Percentiles rank a stretch among this genome's conserved stretches.
Conservation (phyloP, 1,140 invertebrate species). For the Pentalonia nigronervosa region DNA sequence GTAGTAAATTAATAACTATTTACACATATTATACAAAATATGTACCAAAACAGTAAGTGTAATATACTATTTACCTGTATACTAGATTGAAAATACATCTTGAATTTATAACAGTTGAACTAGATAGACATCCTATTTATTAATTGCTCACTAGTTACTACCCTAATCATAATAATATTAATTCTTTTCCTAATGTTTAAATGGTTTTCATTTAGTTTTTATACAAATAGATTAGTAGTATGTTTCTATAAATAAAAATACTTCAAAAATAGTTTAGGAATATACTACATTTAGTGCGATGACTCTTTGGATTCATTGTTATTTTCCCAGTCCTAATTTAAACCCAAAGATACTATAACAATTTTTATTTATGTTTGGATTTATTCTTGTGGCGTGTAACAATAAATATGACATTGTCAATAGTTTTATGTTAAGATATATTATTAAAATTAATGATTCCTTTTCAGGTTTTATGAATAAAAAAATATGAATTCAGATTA, state of each 20-base stretch:
- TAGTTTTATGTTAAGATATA: neutral
- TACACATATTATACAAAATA: neutral
- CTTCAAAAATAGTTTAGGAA: neutral
- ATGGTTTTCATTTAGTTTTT: neutral
- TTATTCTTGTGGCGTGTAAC: neutral
- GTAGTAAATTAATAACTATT: neutral
- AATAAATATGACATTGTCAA: neutral
- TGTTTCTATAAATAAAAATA: neutral
- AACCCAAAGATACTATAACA: neutral
- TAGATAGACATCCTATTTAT: neutral
- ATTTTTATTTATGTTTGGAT: neutral
- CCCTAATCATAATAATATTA: neutral
- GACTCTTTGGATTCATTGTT: neutral
- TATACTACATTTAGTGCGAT: neutral
- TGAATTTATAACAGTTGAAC: neutral
- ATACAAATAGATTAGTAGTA: neutral
- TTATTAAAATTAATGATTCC: neutral
- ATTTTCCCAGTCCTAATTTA: neutral
- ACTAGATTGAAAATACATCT: neutral
- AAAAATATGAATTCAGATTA: conserved; percentile 45
- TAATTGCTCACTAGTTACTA: neutral
- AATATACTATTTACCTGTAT: neutral
- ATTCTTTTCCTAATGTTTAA: neutral
- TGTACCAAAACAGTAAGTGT: neutral
- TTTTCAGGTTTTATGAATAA: conserved; percentile 8